Evolutionary conservation across 2,797 vertebrate species (phyloP).

Genomic region (Phrynocephalus guinanensis): DNA sequence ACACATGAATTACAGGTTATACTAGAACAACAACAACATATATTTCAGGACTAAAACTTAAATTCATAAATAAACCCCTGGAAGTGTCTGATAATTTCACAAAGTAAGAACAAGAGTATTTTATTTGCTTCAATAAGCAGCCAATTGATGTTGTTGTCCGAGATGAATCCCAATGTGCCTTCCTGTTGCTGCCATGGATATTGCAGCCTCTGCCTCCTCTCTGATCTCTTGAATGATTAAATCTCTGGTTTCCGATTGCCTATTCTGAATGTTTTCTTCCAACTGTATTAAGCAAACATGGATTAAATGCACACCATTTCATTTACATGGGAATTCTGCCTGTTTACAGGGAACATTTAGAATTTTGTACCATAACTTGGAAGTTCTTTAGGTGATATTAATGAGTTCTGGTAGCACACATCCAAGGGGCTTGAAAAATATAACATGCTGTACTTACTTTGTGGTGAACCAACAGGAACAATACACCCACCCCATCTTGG

Average conservation of each 20-base stretch:
- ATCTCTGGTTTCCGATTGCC: neutral
- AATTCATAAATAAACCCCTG: neutral
- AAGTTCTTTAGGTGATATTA: conserved; percentile 5
- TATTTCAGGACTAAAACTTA: neutral
- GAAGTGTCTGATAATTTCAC: neutral
- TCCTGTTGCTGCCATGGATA: neutral
- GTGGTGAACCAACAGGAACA: neutral
- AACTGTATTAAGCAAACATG: neutral
- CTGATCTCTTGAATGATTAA: neutral
- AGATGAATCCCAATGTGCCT: neutral
- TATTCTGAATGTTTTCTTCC: neutral
- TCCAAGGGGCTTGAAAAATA: neutral
- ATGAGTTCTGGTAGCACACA: neutral
- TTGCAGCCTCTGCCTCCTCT: neutral
- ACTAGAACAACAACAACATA: neutral
- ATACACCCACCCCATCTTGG: neutral
- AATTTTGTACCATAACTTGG: neutral
- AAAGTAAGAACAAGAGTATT: conserved; percentile 3
- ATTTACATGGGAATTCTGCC: neutral
- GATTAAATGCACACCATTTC: neutral
- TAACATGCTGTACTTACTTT: neutral
- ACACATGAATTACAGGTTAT: neutral
- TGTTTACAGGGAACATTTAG: neutral
- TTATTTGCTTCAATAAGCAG: conserved; percentile 12
- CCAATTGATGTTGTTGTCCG: conserved; percentile 32